A percentile compares a stretch with the other conserved stretches of the same genome.
phyloP scores from a whole-genome alignment of 2,888 invertebrate species.

The Trichogramma dendrolimi region DNA sequence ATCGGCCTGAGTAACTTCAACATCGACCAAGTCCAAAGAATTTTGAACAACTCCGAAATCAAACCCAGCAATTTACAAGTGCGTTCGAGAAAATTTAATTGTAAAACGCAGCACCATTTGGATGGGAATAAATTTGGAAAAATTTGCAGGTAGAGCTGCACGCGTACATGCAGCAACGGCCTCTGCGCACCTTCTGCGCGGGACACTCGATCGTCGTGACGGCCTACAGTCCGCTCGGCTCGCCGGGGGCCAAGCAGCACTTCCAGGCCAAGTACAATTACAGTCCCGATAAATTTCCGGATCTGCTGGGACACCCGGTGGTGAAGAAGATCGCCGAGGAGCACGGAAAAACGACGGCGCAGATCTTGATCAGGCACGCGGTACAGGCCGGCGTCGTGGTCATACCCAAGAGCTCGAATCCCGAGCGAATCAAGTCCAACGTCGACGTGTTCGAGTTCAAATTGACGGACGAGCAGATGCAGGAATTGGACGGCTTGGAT shows the following conservation, averaged over 20 bases:
- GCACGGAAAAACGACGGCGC: slow-evolving; percentile 64
- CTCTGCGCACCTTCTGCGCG: slow-evolving; percentile 61
- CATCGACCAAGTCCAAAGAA: slow-evolving; percentile 61
- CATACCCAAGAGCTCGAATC: slow-evolving; percentile 75
- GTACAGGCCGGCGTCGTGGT: slow-evolving; percentile 66
- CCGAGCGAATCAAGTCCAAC: slow-evolving; percentile 66
- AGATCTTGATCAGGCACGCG: slow-evolving; percentile 68
- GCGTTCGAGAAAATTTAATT: slow-evolving; percentile 16
- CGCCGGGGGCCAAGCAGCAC: slow-evolving; percentile 62
- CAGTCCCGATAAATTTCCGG: slow-evolving; percentile 50
- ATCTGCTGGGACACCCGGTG: slow-evolving; percentile 60
- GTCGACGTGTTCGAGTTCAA: slow-evolving; percentile 65
- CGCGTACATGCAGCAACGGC: slow-evolving; percentile 69
- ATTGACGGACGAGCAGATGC: slow-evolving; percentile 57
- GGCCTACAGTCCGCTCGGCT: slow-evolving; percentile 67
- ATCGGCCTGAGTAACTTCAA: slow-evolving; percentile 81
- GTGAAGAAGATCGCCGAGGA: slow-evolving; percentile 59
- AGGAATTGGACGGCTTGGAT: slow-evolving; percentile 58
- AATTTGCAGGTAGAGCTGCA: slow-evolving; percentile 64
- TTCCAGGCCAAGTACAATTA: slow-evolving; percentile 48
- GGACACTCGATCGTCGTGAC: slow-evolving; percentile 63
- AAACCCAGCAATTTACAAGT: slow-evolving; percentile 69
- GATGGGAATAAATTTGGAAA: background rate
- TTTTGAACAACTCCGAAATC: slow-evolving; percentile 60
- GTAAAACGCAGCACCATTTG: background rate